Evolutionary conservation across 1,140 invertebrate species (phyloP).

Genomic region (Papilio machaon): DNA sequence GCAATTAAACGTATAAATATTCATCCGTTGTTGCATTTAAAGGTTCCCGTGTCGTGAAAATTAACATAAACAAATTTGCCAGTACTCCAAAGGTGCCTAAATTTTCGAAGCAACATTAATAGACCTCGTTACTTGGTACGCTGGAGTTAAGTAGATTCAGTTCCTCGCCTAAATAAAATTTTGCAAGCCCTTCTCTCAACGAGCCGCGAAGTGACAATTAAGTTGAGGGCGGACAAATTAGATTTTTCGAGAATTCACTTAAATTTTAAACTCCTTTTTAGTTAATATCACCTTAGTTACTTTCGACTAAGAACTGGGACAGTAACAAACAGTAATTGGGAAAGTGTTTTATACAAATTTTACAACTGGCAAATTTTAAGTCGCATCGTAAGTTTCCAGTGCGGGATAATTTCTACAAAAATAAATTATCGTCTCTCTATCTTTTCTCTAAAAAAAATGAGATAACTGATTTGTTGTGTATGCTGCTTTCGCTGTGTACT

Average conservation of each 20-base stretch:
- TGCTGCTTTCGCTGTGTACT: no score
- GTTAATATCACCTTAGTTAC: slow-evolving; percentile 21
- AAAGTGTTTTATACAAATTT: slow-evolving; percentile 22
- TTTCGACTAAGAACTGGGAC: slow-evolving; percentile 5
- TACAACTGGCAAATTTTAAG: slow-evolving; percentile 5
- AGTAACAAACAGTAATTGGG: not conserved
- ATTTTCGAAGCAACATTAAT: slow-evolving; percentile 4
- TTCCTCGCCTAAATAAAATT: slow-evolving; percentile 32
- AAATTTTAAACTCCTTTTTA: slow-evolving; percentile 24
- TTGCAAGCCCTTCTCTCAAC: slow-evolving; percentile 26
- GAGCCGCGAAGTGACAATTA: slow-evolving; percentile 29
- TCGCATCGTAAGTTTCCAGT: not conserved
- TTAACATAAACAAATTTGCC: slow-evolving; percentile 10
- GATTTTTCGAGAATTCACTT: slow-evolving; percentile 34
- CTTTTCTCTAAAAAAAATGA: not conserved
- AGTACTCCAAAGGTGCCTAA: slow-evolving; percentile 9
- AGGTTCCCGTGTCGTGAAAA: not conserved
- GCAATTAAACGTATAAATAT: not conserved
- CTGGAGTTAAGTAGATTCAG: slow-evolving; percentile 8
- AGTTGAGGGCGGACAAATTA: slow-evolving; percentile 27
- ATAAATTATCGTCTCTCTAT: not conserved
- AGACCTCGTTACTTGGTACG: slow-evolving; percentile 30
- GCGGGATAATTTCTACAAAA: not conserved
- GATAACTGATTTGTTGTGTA: not conserved
- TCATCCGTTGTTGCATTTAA: not conserved